phyloP scores from a whole-genome alignment of 2,888 invertebrate genomes.

The Caenorhabditis wallacei region DNA sequence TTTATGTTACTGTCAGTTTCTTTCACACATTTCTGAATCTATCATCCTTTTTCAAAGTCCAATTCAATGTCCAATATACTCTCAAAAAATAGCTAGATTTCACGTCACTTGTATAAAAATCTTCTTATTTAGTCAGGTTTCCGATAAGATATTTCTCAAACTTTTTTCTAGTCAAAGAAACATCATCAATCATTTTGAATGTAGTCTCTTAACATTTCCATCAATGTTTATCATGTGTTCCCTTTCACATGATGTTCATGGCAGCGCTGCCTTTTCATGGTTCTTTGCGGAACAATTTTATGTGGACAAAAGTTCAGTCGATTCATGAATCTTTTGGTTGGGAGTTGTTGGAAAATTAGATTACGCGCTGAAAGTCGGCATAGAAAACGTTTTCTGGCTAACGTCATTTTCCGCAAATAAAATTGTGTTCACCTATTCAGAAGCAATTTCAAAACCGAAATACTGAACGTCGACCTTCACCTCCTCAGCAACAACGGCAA shows the following conservation, averaged over 20 bases:
- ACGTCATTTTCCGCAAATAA: constrained; percentile 7
- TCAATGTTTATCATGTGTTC: no score
- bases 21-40: background rate
- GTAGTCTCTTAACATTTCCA: no score
- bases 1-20: background rate
- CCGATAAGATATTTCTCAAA: background rate
- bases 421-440: constrained; percentile 24
- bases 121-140: no score
- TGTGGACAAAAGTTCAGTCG: background rate
- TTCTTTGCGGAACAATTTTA: background rate
- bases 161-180: background rate
- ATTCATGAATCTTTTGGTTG: background rate
- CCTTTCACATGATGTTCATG: no score
- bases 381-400: background rate
- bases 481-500: constrained; percentile 2
- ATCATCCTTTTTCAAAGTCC: no score
- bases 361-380: background rate
- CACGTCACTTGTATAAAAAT: no score
- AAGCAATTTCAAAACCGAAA: constrained; percentile 19
- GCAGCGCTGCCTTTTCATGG: no score
- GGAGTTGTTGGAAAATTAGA: background rate
- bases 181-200: no score
- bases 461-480: constrained; percentile 31
- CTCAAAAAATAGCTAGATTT: no score
- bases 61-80: no score